Evolutionary conservation across 2,113 vertebrate genomes (phyloP), one percentile per base, ranked within the genome.

Genomic region (Callospermophilus lateralis): DNA sequence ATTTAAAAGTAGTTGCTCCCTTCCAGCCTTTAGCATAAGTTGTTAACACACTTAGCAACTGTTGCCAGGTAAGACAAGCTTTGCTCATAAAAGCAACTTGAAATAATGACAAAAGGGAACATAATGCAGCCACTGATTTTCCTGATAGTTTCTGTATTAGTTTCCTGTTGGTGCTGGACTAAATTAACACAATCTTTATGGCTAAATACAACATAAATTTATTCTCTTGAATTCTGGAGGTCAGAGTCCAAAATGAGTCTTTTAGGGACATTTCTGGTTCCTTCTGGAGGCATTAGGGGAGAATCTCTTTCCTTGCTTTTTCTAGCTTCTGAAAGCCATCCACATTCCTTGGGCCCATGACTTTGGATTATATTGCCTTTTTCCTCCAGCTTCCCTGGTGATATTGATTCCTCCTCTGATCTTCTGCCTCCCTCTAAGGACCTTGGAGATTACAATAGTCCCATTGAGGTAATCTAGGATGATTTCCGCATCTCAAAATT

Each of bases 51-150:
- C 58, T 0, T 86, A 97, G 97, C 97, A 98, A 97, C 96, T 58
- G 96, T 98, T 98, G 97, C 96, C 93, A 97, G 74, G 97, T 89
- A 97, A 97, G 83, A 92, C 77, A 98, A 94, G 94, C 92, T 98
- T 98, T 96, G 90, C 95, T 98, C 98, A 98, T 97, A 98, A 98
- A 98, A 98, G 98, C 96, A 97, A 94, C 85, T 88, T 90, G 51
- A 97, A 58, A 85, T 48, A 20, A 32, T 96, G 80, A 65, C 68
- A 74, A 63, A 79, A 89, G 88, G 73, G 39, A 90, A 63, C 73
- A 79, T 65, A 34, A 85, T 20, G 67, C 0, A 87, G 37, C 53
- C 39, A 24, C 80, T 76, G 76, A 95, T 3, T 10, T 67, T 92
- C 58, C 37, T 55, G 24, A 87, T 28, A 92, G 67, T 87, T 73